Evolutionary conservation across 2,888 invertebrate genomes (phyloP).

Genomic region (Exocentrus adspersus): DNA sequence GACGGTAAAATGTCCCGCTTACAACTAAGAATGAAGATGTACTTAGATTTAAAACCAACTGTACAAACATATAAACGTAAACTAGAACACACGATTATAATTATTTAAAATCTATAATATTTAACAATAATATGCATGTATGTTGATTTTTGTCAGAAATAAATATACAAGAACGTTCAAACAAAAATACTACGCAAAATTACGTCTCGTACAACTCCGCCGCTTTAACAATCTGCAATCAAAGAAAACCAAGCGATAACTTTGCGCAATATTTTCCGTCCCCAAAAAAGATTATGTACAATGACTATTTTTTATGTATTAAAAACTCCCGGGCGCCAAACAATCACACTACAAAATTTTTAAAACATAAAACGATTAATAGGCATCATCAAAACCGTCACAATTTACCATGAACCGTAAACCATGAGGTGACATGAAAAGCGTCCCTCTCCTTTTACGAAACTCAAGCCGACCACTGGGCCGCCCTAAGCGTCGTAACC

Average conservation of each 20-base stretch:
- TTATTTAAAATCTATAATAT: slow-evolving; percentile 7
- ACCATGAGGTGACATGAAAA: slow-evolving; percentile 61
- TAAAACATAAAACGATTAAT: slow-evolving; percentile 45
- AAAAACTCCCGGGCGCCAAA: slow-evolving; percentile 1
- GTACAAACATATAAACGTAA: slow-evolving; percentile 21
- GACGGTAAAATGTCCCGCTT: slow-evolving; percentile 14
- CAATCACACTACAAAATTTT: background rate
- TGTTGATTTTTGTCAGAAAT: slow-evolving; percentile 16
- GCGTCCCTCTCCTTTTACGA: slow-evolving; percentile 19
- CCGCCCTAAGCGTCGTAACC: slow-evolving; percentile 5
- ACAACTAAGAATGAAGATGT: slow-evolving; percentile 16
- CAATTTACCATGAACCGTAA: slow-evolving; percentile 62
- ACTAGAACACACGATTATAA: slow-evolving; percentile 16
- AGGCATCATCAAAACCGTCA: slow-evolving; percentile 61
- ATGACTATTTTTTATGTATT: slow-evolving; percentile 9
- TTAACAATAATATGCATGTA: too few species aligned
- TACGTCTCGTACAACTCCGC: too few species aligned
- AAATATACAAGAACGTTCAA: slow-evolving; percentile 16
- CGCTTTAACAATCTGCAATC: background rate
- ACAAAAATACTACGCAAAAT: slow-evolving; percentile 18
- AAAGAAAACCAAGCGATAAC: slow-evolving; percentile 13
- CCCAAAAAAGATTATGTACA: background rate
- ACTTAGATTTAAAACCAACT: slow-evolving; percentile 18
- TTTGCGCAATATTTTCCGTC: slow-evolving; percentile 16
- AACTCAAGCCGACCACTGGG: background rate